Evolutionary conservation across 2,888 invertebrate species (phyloP).

Genomic region (Orthosia incerta): DNA sequence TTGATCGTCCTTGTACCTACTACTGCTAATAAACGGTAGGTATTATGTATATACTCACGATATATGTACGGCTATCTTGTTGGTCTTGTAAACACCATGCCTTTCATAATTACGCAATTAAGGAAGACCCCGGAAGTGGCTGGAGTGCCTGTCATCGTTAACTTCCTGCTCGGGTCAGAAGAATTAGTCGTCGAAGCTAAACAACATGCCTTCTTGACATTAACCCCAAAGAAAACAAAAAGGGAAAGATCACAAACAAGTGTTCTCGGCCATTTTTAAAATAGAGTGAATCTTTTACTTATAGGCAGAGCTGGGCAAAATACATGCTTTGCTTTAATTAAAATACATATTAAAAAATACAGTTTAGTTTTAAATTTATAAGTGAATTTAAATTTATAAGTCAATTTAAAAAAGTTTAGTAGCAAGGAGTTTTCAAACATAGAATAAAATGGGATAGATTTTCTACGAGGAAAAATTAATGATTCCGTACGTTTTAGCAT

Average conservation of each 20-base stretch:
- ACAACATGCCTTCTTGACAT: constrained; percentile 12
- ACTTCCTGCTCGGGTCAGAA: constrained; percentile 6
- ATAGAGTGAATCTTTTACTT: neutral
- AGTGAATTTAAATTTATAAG: no score
- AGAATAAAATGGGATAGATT: no score
- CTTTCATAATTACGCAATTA: constrained; percentile 24
- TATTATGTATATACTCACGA: no score
- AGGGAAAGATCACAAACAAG: constrained; percentile 4
- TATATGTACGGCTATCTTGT: neutral
- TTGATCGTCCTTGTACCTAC: neutral
- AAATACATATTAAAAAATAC: no score
- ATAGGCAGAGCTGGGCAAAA: no score
- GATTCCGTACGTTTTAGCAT: no score
- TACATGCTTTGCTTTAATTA: no score
- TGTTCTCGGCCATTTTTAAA: neutral
- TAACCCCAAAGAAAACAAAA: constrained; percentile 20
- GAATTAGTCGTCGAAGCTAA: neutral
- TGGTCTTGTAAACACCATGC: constrained; percentile 7
- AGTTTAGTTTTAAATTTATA: no score
- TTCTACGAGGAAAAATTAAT: no score
- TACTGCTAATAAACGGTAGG: no score
- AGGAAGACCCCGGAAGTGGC: constrained; percentile 27
- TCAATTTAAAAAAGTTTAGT: no score
- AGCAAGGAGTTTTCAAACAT: no score
- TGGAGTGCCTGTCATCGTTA: constrained; percentile 23